Base-by-base conservation (phyloP, 2,113 vertebrate genomes). In the Gobio gobio region DNA sequence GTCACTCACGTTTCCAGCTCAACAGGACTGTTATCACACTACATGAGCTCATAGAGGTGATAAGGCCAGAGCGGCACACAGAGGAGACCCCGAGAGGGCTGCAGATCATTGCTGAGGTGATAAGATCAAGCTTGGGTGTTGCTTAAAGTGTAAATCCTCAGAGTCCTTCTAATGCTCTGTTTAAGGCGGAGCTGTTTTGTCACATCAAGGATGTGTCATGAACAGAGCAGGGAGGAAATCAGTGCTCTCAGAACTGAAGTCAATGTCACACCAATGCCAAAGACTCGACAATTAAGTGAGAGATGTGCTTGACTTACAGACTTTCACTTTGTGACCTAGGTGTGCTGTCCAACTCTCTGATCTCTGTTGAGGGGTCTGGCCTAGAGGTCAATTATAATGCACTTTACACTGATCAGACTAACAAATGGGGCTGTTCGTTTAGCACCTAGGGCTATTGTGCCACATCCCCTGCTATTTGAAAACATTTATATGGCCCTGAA, bases 151-250 rank as follows among this genome's bases (percentile, higher is more conserved):
- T 58, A 64, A 72, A 13, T 79, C 82, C 59, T 81, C 82, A 75
- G 84, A 83, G 59, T 56, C 45, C 51, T 47, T 84, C 79, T 85
- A 63, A 76, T 83, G 78, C 68, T 77, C 80, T 43, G 74, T 81
- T 74, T 49, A 20, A 84, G 88, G 88, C 26, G 86, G 68, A 40
- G 86, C 76, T 84, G 88, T 84, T 86, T 89, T 84, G 86, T 86
- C 84, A 87, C 86, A 85, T 20, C 9, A 47, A 70, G 88, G 72
- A 87, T 87, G 68, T 85, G 88, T 89, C 88, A 87, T 83, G 58
- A 24, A 51, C 68, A 54, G 43, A 82, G 58, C 61, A 74, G 13
- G 56, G 70, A 79, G 58, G 54, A 86, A 29, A 45, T 66, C 20
- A 36, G n/a, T 72, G 22, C 75, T 78, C 79, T 63, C 47, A 68